Base-by-base conservation (phyloP, 2,888 invertebrate species). In the Heliconius erato region DNA sequence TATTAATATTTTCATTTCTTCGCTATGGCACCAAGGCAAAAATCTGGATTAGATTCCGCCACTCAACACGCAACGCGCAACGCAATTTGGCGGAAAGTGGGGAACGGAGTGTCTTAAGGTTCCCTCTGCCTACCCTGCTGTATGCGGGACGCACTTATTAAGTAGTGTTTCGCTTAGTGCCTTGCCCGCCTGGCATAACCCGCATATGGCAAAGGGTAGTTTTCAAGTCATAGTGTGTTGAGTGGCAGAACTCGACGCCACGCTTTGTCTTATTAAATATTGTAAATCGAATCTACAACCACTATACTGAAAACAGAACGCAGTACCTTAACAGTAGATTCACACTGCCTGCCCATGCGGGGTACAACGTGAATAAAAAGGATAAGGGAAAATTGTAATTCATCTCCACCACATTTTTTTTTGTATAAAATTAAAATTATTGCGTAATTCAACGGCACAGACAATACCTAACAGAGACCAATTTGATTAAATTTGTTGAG, bases 401-500 rank as follows among this genome's bases (percentile, higher is more conserved):
- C 44, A 44, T 26, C 2, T 26, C n/a, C 7, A 26, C 14, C 26
- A 23, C n/a, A 74, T 59, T 35, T 74, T 54, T 71, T 77, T 67
- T 65, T 35, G 59, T 82, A 79, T 68, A 49, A 79, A 81, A 79
- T 32, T 69, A n/a, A 67, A 40, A 80, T 74, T 32, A 81, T 83
- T 81, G 63, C 69, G 44, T n/a, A 23, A 77, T 83, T 78, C 74
- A 49, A n/a, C 40, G 35, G 23, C 40, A 77, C 76, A 69, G 68
- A 79, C 54, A 63, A 76, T 44, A 65, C 67, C 74, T 65, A 79
- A 81, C 84, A 79, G 72, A 74, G 81, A 68, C 68, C 59, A 63
- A 80, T 84, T 80, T 80, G 74, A 83, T 83, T 79, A 79, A 82
- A 82, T 76, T 82, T 77, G 78, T 74, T 71, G 77, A 77, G 63